Base-by-base conservation (phyloP, 2,888 invertebrate species). In the Lasioglossum lativentre region DNA sequence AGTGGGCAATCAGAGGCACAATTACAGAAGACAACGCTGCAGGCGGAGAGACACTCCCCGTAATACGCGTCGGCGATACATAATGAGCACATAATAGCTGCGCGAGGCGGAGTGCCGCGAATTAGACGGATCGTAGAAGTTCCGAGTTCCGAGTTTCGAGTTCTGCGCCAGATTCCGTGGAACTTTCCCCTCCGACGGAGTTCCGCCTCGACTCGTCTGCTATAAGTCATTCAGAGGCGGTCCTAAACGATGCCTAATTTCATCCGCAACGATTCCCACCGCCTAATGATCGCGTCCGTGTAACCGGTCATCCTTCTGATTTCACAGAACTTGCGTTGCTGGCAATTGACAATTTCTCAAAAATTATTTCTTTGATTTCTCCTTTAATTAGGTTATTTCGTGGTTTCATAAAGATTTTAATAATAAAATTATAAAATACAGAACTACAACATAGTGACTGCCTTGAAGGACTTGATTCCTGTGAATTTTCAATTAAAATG, bases 81-180 rank as follows among this genome's bases (percentile, higher is more conserved):
- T 83, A 80, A 86, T 83, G 83, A 77, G 63, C 52, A 63, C 75
- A 75, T 86, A 83, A 75, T 80, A 72, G 77, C 47, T 6, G 42
- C 40, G 71, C 45, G 27, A 66, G 42, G 30, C 40, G 63, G 30
- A 77, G 83, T 45, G 47, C 38, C 40, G 47, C 23, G 52, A 86
- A 52, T 66, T 78, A 80, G 74, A 75, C 80, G 27, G 68, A 78
- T 81, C 56, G 70, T 19, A 45, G 40, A 27, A 78, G 45, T 40
- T 63, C 34, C 40, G 63, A 80, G 56, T 80, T 68, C 56, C n/a
- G 23, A 52, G 42, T 42, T 42, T 56, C 66, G 47, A 77, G 56
- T 80, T 68, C 47, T n/a, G 42, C 75, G 70, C 27, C 70, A 82
- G 77, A 79, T 82, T 75, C 68, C 75, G 45, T 34, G 45, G 19